Base-by-base conservation (phyloP, 2,113 vertebrate species). In the Carettochelys insculpta region DNA sequence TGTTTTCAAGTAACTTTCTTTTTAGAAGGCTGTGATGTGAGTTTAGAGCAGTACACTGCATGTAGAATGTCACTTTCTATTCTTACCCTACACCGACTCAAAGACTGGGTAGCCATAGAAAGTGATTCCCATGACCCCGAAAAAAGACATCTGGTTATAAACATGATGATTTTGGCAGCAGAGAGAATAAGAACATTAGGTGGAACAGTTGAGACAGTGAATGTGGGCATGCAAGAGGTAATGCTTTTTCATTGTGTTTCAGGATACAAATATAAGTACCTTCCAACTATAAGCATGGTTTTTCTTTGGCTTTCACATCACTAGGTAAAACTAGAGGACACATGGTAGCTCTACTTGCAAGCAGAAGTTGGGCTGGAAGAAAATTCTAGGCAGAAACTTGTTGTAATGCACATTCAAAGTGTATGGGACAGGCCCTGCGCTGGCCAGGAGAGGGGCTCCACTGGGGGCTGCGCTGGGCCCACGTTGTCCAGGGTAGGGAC, bases 71-170 rank as follows among this genome's bases (percentile, higher is more conserved):
- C 19, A 54, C 29, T 89, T 81, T 77, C 53, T n/a, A 22, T 85
- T 25, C 53, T 80, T 77, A 5, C 53, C 76, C 56, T 85, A 38
- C 43, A 98, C 97, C 82, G 94, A 81, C 97, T 98, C 68, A 94
- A 97, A 34, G 96, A 98, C 16, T 98, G 98, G 98, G 95, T 97
- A 45, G 85, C 96, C 13, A 96, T 98, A 10, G 96, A 98, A 95
- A 98, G 97, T 11, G 97, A 97, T 77, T 98, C 98, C 86, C 98
- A 96, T 61, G 93, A 97, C 17, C 52, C 95, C 1, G 68, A 83
- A 52, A 98, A 97, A 93, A 97, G 98, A 61, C 10, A 73, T 4
- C 93, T 98, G 4, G 48, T 97, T 1, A 96, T 97, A 47, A 94
- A 88, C 25, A 98, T 97, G 97, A 98, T 97, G 94, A 95, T 97